Conservation (phyloP, 1,140 invertebrate species). For the Dolichoris vasculosae region DNA sequence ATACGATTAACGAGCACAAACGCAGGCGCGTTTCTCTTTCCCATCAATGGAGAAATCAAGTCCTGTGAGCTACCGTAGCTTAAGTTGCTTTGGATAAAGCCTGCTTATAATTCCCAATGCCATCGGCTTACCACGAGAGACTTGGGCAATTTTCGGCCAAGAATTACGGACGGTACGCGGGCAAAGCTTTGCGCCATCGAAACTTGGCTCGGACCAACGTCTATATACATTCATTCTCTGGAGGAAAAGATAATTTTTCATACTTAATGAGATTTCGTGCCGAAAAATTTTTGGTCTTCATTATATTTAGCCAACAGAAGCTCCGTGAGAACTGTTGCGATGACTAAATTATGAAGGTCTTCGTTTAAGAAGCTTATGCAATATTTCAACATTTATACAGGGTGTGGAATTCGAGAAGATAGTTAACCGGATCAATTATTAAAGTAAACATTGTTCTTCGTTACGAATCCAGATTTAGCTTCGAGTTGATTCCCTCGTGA, state of each 20-base stretch:
- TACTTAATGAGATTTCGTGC: not conserved
- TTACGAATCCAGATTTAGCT: not conserved
- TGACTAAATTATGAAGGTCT: not conserved
- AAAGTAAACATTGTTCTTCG: not conserved
- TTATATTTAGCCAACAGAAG: not conserved
- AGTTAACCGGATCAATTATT: not conserved
- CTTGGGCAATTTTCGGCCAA: not conserved
- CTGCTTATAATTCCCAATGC: conserved; percentile 26
- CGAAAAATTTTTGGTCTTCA: not conserved
- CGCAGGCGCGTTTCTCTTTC: conserved; percentile 17
- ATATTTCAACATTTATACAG: not conserved
- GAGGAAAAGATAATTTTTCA: not conserved
- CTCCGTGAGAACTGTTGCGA: not conserved
- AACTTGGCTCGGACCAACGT: not conserved
- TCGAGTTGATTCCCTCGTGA: too few relatives aligned
- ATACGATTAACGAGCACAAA: not conserved
- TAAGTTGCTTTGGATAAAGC: not conserved
- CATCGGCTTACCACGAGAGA: not conserved
- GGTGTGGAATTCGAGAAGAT: not conserved
- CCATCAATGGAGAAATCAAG: conserved; percentile 29
- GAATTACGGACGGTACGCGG: not conserved
- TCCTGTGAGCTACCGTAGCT: not conserved
- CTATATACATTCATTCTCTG: not conserved
- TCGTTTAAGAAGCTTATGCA: not conserved
- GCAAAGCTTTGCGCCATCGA: not conserved